These are phyloP conservation scores for Pogonus chalceus DNA, from an alignment of 1,140 invertebrate species.

Conservation along the genomic window DNA sequence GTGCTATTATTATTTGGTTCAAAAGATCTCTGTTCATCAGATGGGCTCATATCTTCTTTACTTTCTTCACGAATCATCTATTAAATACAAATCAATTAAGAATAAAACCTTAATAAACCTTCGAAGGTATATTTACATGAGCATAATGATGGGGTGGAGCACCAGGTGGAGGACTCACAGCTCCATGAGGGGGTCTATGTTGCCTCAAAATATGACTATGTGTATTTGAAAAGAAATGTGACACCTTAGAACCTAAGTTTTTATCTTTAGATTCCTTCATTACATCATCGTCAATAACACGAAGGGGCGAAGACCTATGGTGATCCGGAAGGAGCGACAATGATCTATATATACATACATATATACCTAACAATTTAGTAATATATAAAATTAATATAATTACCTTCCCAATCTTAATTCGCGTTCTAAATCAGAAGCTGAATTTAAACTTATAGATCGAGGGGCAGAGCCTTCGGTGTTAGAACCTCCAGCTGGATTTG, in stretches of 20 bases:
- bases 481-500: too few relatives aligned
- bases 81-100: slow-evolving; percentile 27
- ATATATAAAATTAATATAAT: neutral
- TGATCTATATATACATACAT: too few relatives aligned
- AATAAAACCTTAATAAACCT: slow-evolving; percentile 34
- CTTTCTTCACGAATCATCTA: slow-evolving; percentile 22
- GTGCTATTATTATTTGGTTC: neutral
- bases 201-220: slow-evolving; percentile 54
- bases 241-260: slow-evolving; percentile 38
- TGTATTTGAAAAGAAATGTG: slow-evolving; percentile 51
- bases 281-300: slow-evolving; percentile 15
- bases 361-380: too few relatives aligned
- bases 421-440: neutral
- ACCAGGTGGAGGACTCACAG: neutral
- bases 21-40: neutral
- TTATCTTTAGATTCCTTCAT: slow-evolving; percentile 36
- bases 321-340: too few relatives aligned
- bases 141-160: slow-evolving; percentile 22
- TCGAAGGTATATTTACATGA: slow-evolving; percentile 39
- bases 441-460: neutral
- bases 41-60: slow-evolving; percentile 30
- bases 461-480: neutral
- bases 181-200: slow-evolving; percentile 32
- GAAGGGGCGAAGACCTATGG: slow-evolving; percentile 8
- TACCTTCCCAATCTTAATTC: neutral